A percentile compares a stretch with the other conserved stretches of the same genome.
phyloP scores from a whole-genome alignment of 2,797 vertebrate species.

The Aulostomus chinensis region DNA sequence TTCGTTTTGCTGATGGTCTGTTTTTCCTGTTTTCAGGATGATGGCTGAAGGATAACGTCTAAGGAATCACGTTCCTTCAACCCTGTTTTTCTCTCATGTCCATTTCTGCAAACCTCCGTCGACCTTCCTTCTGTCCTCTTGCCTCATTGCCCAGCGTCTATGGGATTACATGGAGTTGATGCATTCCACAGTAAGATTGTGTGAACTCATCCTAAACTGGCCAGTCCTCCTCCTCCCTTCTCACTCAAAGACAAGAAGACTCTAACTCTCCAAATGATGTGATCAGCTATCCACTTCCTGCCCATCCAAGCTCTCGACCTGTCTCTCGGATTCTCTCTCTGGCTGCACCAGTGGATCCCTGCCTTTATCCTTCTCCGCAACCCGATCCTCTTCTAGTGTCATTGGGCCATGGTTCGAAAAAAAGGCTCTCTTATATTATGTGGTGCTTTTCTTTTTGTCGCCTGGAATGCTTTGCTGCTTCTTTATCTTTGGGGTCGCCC shows the following conservation, averaged over 20 bases:
- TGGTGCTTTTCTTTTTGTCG: conserved; percentile 90
- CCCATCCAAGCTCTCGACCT: conserved; percentile 25
- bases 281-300: conserved; percentile 21
- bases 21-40: conserved; percentile 63
- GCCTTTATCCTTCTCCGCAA: conserved; percentile 49
- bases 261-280: conserved; percentile 29
- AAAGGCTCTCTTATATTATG: conserved; percentile 90
- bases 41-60: conserved; percentile 59
- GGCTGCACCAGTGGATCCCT: conserved; percentile 23
- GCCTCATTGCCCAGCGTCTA: conserved; percentile 2
- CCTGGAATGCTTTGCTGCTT: conserved; percentile 93
- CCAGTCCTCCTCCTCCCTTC: neutral
- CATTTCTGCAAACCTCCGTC: conserved; percentile 1
- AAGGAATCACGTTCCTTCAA: conserved; percentile 38
- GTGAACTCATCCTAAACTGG: conserved; percentile 12
- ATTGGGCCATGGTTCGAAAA: conserved; percentile 87
- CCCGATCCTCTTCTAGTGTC: conserved; percentile 55
- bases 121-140: neutral
- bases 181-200: conserved; percentile 8
- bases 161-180: conserved; percentile 20
- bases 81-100: conserved; percentile 16
- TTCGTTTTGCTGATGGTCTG: conserved; percentile 7
- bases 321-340: conserved; percentile 22
- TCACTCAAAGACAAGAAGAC: conserved; percentile 21
- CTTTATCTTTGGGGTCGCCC: conserved; percentile 94